Base-by-base conservation (phyloP, 2,888 invertebrate species). In the Leptinotarsa tumamoca region DNA sequence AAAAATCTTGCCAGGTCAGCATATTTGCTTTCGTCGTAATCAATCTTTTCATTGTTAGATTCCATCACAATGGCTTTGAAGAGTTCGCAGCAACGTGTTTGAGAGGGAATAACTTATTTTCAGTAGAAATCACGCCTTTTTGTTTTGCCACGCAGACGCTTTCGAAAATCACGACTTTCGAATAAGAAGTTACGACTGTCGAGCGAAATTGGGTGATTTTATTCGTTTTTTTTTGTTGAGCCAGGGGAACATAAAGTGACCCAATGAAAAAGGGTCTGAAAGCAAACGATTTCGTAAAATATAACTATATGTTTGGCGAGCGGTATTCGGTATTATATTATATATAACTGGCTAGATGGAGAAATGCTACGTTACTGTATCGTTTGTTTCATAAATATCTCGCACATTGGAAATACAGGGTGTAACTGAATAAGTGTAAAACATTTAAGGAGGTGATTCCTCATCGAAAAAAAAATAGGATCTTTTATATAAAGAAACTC, bases 11-110 rank as follows among this genome's bases (percentile, higher is more conserved):
- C 69, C 67, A 67, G 67, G 74, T 71, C 74, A 74, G 74, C 71
- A 68, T 69, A 54, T 75, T 75, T 71, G 68, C 71, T 52, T 71
- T 68, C 61, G 33, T 15, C 33, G 70, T 70, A 67, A 75, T 75
- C 75, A 75, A 75, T 75, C 75, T 71, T 68, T 58, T 63, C 68
- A 63, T 75, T 75, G 71, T 72, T 71, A 23, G 66, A 68, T 71
- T 61, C 61, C 61, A 63, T 13, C 61, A 43, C 61, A 66, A 69
- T 66, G 66, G 58, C 58, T 68, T 27, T 67, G 51, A 70, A 67
- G 67, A 70, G 43, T 74, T 71, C 71, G 50, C 68, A 67, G 74
- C 43, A 33, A 49, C 27, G 58, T 67, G 33, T 70, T 74, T 70
- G 21, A 67, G 51, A 67, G 49, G 10, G 51, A 67, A 67, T n/a